These are phyloP conservation scores for Episyrphus balteatus DNA, from an alignment of 1,140 invertebrate species.

Conservation along the genomic window DNA sequence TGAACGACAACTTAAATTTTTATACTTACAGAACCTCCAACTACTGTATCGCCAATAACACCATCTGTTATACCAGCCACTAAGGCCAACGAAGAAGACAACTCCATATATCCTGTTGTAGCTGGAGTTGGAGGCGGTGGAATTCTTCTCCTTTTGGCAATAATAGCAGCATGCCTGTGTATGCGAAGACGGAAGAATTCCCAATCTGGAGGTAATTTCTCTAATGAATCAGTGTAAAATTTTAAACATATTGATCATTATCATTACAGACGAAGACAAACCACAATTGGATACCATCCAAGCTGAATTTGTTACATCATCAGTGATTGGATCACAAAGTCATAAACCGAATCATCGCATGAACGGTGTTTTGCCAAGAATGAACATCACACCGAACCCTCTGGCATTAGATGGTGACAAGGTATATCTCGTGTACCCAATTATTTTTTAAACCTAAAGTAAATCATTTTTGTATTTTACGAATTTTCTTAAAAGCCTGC, in stretches of 20 bases:
- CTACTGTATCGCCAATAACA: constrained; percentile 3
- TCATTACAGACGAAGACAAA: constrained; percentile 25
- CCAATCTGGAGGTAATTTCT: constrained; percentile 38
- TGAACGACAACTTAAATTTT: background rate
- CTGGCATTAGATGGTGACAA: constrained; percentile 45
- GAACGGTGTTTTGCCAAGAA: constrained; percentile 49
- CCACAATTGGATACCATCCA: constrained; percentile 39
- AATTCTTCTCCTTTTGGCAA: constrained; percentile 23
- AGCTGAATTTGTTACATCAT: constrained; percentile 38
- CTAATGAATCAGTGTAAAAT: constrained; percentile 1
- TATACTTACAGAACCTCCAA: constrained; percentile 10
- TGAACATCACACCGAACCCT: constrained; percentile 61
- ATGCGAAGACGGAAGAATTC: constrained; percentile 38
- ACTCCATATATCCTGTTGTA: constrained; percentile 27
- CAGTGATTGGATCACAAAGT: constrained; percentile 30
- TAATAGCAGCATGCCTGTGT: constrained; percentile 30
- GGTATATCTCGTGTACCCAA: constrained; percentile 14
- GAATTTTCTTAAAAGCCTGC: constrained; percentile 11
- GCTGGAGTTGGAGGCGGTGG: constrained; percentile 26
- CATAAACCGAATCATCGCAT: constrained; percentile 39
- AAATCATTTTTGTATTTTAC: constrained; percentile 11
- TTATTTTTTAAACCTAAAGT: background rate
- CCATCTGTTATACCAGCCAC: constrained; percentile 10
- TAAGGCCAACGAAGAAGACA: constrained; percentile 20
- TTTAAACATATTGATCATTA: background rate